These are phyloP conservation scores for Falco concolor DNA, from an alignment of 2,797 vertebrate genomes.

Conservation along the genomic window DNA sequence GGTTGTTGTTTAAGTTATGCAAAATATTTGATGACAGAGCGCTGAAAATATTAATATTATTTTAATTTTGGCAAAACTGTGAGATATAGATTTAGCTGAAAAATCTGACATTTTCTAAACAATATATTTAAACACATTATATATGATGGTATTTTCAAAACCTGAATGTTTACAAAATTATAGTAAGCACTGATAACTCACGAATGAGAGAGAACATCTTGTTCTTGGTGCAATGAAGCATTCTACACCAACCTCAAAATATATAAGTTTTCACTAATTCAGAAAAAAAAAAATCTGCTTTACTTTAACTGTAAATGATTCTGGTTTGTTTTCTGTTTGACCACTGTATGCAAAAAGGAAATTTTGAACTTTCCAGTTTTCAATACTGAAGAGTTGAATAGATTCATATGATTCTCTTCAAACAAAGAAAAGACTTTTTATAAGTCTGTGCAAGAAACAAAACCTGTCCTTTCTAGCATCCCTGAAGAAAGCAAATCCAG, in stretches of 20 bases:
- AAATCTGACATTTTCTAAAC: background rate
- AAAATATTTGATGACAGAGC: background rate
- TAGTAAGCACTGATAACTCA: background rate
- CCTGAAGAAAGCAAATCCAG: background rate
- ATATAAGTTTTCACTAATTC: background rate
- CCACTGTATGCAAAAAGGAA: background rate
- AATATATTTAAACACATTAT: background rate
- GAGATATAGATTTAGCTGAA: background rate
- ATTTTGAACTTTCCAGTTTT: background rate
- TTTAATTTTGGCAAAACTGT: background rate
- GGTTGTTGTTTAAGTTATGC: background rate
- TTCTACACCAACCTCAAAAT: background rate
- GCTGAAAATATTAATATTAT: background rate
- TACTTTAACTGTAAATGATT: background rate
- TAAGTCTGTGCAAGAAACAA: background rate
- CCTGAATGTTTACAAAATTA: background rate
- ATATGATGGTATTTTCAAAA: background rate
- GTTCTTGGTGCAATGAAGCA: background rate
- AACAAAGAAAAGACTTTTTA: background rate
- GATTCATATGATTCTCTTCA: background rate
- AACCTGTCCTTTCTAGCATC: background rate
- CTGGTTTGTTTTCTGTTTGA: background rate
- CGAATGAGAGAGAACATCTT: background rate
- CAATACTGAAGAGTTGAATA: background rate
- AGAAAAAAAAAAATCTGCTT: background rate